Conservation (phyloP, 2,888 invertebrate genomes). For the Pseudococcus jackbeardsleyi region DNA sequence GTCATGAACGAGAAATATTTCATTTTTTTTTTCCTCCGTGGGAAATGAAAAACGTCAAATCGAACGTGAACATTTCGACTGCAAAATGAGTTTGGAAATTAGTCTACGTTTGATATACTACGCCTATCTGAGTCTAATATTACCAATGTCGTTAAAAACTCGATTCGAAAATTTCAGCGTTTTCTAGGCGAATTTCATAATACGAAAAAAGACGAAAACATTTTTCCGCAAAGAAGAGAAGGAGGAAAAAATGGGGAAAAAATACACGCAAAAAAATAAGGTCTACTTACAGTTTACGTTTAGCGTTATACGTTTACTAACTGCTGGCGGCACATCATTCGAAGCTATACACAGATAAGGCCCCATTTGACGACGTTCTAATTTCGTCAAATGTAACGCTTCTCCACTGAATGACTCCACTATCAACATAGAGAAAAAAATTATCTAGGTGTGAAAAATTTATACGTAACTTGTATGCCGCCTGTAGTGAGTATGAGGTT, state of each 20-base stretch:
- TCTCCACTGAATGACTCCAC: constrained; percentile 75
- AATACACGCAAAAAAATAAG: constrained; percentile 65
- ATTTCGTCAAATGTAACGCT: constrained; percentile 80
- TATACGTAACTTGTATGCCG: background rate
- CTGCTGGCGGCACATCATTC: constrained; percentile 92
- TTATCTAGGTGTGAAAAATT: background rate
- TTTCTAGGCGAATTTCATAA: background rate
- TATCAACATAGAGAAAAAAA: constrained; percentile 15
- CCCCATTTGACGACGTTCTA: constrained; percentile 91
- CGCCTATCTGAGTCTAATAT: background rate
- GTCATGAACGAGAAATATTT: background rate
- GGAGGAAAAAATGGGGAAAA: constrained; percentile 65
- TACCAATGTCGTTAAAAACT: background rate
- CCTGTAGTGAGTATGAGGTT: background rate
- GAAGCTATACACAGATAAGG: constrained; percentile 92
- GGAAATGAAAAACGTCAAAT: background rate
- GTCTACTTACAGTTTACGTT: constrained; percentile 88
- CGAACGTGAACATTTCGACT: no score
- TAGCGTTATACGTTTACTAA: constrained; percentile 88
- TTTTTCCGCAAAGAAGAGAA: constrained; percentile 66
- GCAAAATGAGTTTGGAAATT: background rate
- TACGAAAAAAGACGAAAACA: constrained; percentile 49
- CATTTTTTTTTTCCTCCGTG: background rate
- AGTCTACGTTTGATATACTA: background rate
- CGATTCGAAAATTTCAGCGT: background rate